A percentile compares a stretch with the other conserved stretches of the same genome.
Conservation (phyloP, 2,113 vertebrate species). For the Varanus komodoensis region DNA sequence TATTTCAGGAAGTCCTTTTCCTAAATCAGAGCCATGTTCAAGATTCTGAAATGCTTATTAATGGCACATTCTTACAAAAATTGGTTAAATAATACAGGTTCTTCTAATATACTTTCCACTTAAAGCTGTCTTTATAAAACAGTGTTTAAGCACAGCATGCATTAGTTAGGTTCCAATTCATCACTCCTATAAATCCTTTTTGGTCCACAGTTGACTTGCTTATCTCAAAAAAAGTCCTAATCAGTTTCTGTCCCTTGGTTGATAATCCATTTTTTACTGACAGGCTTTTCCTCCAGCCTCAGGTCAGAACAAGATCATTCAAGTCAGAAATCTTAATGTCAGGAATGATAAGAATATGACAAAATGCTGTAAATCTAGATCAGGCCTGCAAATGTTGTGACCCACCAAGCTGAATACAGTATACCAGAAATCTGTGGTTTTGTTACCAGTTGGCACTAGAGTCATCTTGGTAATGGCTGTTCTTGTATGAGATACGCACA, state of each 20-base stretch:
- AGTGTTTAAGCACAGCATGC: neutral
- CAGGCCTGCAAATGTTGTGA: neutral
- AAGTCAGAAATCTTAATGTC: conserved; percentile 3
- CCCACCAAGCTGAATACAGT: neutral
- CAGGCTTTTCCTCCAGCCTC: neutral
- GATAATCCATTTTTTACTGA: neutral
- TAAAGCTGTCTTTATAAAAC: neutral
- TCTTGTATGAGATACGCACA: neutral
- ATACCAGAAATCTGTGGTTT: neutral
- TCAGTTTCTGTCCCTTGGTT: neutral
- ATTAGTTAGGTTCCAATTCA: neutral
- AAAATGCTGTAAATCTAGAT: neutral
- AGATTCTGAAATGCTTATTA: neutral
- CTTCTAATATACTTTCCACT: neutral
- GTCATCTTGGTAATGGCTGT: too few relatives aligned
- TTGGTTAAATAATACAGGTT: neutral
- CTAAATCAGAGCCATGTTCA: neutral
- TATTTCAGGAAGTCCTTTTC: neutral
- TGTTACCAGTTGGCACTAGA: neutral
- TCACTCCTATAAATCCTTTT: neutral
- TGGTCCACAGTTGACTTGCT: conserved; percentile 14
- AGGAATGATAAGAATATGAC: neutral
- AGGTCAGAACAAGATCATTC: neutral
- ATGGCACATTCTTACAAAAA: neutral
- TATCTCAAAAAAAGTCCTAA: neutral